phyloP scores from a whole-genome alignment of 2,113 vertebrate genomes.

The Todiramphus chloris region DNA sequence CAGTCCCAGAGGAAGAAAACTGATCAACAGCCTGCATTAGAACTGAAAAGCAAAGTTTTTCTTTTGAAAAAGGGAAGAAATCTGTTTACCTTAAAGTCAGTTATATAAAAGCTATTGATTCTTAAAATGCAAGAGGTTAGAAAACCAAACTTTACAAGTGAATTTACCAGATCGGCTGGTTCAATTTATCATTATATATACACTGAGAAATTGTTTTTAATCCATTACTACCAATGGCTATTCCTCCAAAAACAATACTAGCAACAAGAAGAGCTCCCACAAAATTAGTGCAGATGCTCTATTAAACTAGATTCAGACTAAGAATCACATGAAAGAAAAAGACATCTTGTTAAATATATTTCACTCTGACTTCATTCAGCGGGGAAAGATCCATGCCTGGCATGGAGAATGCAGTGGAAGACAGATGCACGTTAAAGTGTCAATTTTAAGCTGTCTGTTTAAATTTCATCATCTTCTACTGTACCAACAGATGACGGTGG shows the following conservation, averaged over 20 bases:
- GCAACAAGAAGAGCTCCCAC: neutral
- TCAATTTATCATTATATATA: neutral
- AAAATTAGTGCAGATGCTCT: neutral
- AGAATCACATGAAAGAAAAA: neutral
- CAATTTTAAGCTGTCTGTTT: neutral
- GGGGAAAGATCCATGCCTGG: neutral
- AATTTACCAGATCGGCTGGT: neutral
- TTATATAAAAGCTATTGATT: neutral
- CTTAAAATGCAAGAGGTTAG: neutral
- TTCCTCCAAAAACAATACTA: neutral
- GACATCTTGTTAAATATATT: neutral
- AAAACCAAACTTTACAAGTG: neutral
- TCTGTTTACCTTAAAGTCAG: neutral
- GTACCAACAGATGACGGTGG: neutral
- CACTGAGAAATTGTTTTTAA: neutral
- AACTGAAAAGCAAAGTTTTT: neutral
- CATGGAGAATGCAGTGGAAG: neutral
- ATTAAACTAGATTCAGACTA: neutral
- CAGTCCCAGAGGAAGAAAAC: neutral
- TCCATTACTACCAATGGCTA: neutral
- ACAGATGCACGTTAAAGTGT: neutral
- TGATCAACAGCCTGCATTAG: neutral
- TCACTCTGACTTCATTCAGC: neutral
- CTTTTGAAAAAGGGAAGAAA: neutral
- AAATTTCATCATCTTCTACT: neutral